Evolutionary conservation across 1,140 invertebrate genomes (phyloP).

Genomic region (Olivierus martensii): DNA sequence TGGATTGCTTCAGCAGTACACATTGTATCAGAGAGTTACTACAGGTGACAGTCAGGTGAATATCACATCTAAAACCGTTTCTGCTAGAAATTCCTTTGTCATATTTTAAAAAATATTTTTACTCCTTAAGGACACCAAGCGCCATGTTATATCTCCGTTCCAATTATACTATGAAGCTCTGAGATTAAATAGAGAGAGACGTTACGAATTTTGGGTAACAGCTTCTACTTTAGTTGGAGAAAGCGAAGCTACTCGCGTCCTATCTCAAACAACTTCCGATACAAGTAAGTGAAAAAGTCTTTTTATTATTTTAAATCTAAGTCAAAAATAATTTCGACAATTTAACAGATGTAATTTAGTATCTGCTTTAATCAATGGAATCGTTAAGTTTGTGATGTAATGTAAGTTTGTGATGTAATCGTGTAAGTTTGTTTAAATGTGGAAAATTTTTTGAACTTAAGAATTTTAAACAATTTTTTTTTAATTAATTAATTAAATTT

Average conservation of each 20-base stretch:
- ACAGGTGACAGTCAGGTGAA: constrained; percentile 7
- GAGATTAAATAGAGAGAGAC: constrained; percentile 5
- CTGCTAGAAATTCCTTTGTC: no score
- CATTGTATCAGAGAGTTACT: constrained; percentile 47
- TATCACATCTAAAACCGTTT: no score
- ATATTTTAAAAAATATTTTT: no score
- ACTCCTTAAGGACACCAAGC: constrained; percentile 6
- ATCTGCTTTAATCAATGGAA: neutral
- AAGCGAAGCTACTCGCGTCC: constrained; percentile 50
- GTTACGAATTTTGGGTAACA: constrained; percentile 89
- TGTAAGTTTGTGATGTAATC: no score
- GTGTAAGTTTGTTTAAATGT: no score
- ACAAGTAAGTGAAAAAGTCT: constrained; percentile 13
- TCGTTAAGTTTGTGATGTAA: neutral
- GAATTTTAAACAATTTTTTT: no score
- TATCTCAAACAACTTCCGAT: constrained; percentile 19
- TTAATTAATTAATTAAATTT: no score
- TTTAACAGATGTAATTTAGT: no score
- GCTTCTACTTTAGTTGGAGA: constrained; percentile 85
- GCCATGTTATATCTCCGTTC: constrained; percentile 11
- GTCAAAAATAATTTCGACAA: no score
- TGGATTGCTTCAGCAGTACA: constrained; percentile 86
- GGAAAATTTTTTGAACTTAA: no score
- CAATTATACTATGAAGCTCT: constrained; percentile 14
- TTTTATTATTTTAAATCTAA: neutral